Evolutionary conservation across 1,140 invertebrate species (phyloP).

Genomic region (Drosophila guanche): DNA sequence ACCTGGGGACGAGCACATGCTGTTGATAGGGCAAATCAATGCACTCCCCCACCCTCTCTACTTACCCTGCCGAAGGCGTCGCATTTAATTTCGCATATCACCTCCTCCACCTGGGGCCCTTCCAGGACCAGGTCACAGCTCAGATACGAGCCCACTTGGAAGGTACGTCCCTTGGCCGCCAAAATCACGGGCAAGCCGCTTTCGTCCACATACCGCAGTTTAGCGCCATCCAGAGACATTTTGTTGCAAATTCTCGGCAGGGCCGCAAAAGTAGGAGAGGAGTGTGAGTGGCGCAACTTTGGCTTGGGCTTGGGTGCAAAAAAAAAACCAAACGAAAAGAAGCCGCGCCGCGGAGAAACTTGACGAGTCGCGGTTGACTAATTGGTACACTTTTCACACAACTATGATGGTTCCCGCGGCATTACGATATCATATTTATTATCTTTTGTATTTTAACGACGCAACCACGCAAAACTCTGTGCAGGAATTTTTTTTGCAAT

Average conservation of each 20-base stretch:
- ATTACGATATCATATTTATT: conserved; percentile 21
- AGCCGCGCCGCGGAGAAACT: conserved; percentile 4
- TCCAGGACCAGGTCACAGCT: conserved; percentile 59
- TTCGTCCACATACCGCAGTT: conserved; percentile 61
- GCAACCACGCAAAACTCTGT: conserved; percentile 42
- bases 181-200: conserved; percentile 36
- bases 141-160: conserved; percentile 66
- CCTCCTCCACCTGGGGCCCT: conserved; percentile 46
- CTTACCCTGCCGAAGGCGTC: conserved; percentile 79
- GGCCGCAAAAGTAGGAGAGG: conserved; percentile 16
- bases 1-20: conserved; percentile 43
- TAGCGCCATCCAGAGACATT: conserved; percentile 73
- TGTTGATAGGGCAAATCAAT: conserved; percentile 14
- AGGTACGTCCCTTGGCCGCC: conserved; percentile 69
- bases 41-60: conserved; percentile 9
- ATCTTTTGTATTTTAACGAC: background rate
- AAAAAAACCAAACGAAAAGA: conserved; percentile 22
- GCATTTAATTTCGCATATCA: conserved; percentile 73
- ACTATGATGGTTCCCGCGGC: background rate
- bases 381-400: background rate
- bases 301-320: conserved; percentile 42
- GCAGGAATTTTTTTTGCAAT: conserved; percentile 77
- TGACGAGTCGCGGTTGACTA: background rate
- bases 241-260: conserved; percentile 18
- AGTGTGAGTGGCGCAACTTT: conserved; percentile 39